These are phyloP conservation scores for Pongo pygmaeus DNA, from an alignment of 2,113 vertebrate genomes.

Conservation along the genomic window DNA sequence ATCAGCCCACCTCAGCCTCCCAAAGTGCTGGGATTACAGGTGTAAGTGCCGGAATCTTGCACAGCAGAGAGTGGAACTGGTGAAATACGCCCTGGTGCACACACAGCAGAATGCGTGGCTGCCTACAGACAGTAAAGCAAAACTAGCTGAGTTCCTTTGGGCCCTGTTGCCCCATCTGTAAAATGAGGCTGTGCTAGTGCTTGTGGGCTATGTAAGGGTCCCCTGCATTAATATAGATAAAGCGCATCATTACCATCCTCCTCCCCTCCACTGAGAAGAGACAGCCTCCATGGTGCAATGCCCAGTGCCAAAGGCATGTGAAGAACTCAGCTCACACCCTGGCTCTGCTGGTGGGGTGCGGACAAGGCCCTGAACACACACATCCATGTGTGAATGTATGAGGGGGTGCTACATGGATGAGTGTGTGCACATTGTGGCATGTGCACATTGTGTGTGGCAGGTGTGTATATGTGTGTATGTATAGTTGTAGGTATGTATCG, in stretches of 20 bases:
- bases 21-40: no score
- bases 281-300: not conserved
- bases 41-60: not conserved
- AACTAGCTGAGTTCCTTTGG: not conserved
- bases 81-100: not conserved
- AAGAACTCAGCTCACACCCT: not conserved
- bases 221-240: no score
- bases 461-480: not conserved
- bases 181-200: not conserved
- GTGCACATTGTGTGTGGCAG: not conserved
- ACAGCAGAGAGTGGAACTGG: not conserved
- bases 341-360: not conserved
- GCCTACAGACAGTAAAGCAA: not conserved
- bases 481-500: not conserved
- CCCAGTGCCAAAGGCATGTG: not conserved
- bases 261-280: not conserved
- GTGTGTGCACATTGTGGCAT: not conserved
- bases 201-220: not conserved
- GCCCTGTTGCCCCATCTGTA: not conserved
- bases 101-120: not conserved
- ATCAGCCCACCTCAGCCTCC: no score
- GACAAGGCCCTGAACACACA: not conserved
- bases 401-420: not conserved
- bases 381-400: not conserved
- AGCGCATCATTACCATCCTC: not conserved